phyloP scores from a whole-genome alignment of 2,113 vertebrate species.

The Nycticryphes semicollaris region DNA sequence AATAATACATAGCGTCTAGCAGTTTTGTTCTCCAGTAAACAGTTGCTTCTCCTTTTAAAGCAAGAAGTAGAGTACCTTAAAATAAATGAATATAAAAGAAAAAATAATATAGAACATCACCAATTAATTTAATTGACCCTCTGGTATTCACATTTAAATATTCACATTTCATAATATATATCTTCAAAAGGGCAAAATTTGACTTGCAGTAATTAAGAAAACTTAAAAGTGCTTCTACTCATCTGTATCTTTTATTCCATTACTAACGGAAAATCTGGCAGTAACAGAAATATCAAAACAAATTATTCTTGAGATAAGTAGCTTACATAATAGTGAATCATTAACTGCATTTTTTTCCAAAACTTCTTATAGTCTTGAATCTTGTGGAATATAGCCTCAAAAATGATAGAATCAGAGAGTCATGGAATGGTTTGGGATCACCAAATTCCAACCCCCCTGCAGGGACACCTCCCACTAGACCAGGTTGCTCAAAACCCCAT shows the following conservation, averaged over 20 bases:
- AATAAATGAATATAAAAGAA: not conserved
- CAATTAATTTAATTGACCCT: slow-evolving; percentile 20
- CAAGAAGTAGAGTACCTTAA: not conserved
- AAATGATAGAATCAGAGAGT: not conserved
- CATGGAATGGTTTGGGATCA: not conserved
- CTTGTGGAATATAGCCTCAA: not conserved
- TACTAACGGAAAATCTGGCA: not conserved
- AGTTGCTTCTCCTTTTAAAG: not conserved
- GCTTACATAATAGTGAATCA: not conserved
- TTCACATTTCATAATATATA: not conserved
- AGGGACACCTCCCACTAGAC: not conserved
- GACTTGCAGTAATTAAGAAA: slow-evolving; percentile 10
- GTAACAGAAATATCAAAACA: slow-evolving; percentile 22
- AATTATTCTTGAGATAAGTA: slow-evolving; percentile 18
- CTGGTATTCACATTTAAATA: not conserved
- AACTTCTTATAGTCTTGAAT: not conserved
- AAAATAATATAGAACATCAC: not conserved
- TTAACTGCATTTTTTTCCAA: not conserved
- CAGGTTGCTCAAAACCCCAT: not conserved
- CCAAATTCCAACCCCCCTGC: not conserved
- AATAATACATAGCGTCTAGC: not conserved
- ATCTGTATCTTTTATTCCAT: not conserved
- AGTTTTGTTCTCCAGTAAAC: not conserved
- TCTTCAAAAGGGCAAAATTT: slow-evolving; percentile 10
- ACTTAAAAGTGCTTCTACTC: not conserved